Base-by-base conservation (phyloP, 2,888 invertebrate species). In the Limnephilus lunatus region DNA sequence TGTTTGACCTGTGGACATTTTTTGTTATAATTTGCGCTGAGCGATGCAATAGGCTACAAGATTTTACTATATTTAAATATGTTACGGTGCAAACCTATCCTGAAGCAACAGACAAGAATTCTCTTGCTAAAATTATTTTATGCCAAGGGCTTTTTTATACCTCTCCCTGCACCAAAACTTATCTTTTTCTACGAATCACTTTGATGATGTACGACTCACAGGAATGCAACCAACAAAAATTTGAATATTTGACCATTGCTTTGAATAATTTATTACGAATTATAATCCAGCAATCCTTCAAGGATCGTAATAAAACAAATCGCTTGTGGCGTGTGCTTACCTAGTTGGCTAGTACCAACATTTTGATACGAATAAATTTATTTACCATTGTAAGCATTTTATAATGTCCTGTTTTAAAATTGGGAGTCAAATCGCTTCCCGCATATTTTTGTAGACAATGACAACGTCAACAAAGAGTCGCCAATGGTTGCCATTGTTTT, bases 221-320 rank as follows among this genome's bases (percentile, higher is more conserved):
- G 68, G 68, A 68, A 68, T 68, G 68, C 68, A 68, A 68, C 68
- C 68, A 68, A 68, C 68, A 68, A 25, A 68, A 25, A 68, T 68
- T 68, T 68, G 25, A 68, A 68, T 68, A 68, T 68, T 68, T 68
- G 68, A 68, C 68, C 68, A 68, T n/a, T n/a, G 68, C 68, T 68
- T 25, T 25, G 68, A 68, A 68, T 68, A 68, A 68, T 68, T 68
- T 68, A 68, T 68, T 68, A 68, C 9, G 3, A 25, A 68, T 68
- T 68, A 68, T 68, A 68, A 68, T 68, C 68, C 68, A 68, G 68
- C 68, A 68, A 68, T 68, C 68, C 68, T 68, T 68, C 68, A 68
- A 68, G 9, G 68, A 68, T 68, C 68, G 25, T 9, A 25, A 11
- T 68, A 68, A 68, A 68, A 25, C 68, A 68, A 68, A 68, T 68